These are phyloP conservation scores for Ctenicera cuprea DNA, from an alignment of 2,888 invertebrate genomes.

Conservation along the genomic window DNA sequence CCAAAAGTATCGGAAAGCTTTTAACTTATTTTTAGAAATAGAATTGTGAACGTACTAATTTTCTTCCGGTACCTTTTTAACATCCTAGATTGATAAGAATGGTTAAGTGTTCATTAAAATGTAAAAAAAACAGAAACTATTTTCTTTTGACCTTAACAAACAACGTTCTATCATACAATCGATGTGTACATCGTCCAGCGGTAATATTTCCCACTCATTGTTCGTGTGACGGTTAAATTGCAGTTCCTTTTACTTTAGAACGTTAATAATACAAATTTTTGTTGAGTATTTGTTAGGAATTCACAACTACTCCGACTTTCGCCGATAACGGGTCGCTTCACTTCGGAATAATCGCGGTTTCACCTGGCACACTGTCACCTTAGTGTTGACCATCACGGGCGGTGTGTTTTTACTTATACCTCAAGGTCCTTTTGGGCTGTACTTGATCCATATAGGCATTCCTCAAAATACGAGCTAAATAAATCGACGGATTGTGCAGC, in stretches of 20 bases:
- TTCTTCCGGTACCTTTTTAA: not conserved
- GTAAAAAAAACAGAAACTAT: not conserved
- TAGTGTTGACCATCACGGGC: slow-evolving; percentile 38
- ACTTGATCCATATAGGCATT: slow-evolving; percentile 59
- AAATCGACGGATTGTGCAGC: not conserved
- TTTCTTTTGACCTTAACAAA: too few species aligned
- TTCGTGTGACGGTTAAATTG: slow-evolving; percentile 4
- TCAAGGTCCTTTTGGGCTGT: slow-evolving; percentile 58
- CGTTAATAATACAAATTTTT: slow-evolving; percentile 21
- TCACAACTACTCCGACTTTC: slow-evolving; percentile 56
- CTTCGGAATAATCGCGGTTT: slow-evolving; percentile 50
- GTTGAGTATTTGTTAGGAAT: slow-evolving; percentile 23
- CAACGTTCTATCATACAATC: not conserved
- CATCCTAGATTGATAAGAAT: not conserved
- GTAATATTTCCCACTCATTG: slow-evolving; percentile 29
- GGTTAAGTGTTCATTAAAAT: not conserved
- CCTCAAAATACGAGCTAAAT: slow-evolving; percentile 32
- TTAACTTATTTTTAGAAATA: too few species aligned
- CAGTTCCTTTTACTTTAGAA: slow-evolving; percentile 34
- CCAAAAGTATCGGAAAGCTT: too few species aligned
- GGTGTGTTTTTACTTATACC: slow-evolving; percentile 31
- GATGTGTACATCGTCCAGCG: not conserved
- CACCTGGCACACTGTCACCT: slow-evolving; percentile 51
- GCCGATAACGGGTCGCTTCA: slow-evolving; percentile 54
- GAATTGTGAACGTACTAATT: too few species aligned